A percentile compares a stretch with the other conserved stretches of the same genome.
Conservation (phyloP, 2,113 vertebrate species). For the Zapornia atra region DNA sequence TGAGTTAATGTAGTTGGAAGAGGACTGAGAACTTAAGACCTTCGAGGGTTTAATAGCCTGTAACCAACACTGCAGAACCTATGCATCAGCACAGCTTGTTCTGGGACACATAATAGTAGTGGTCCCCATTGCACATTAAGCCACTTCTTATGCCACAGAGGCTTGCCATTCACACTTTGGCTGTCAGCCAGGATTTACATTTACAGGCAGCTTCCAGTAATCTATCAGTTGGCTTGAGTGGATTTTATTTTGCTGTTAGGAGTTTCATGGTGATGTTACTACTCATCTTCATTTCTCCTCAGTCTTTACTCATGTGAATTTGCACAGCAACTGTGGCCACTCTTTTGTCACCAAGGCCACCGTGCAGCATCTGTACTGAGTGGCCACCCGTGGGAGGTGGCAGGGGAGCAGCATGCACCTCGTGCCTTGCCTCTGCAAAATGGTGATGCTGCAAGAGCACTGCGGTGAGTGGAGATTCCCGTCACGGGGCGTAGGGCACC, state of each 20-base stretch:
- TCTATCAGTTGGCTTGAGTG: neutral
- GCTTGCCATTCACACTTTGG: neutral
- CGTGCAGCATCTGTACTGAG: neutral
- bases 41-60: conserved; percentile 27
- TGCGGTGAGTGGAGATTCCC: accelerated
- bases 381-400: neutral
- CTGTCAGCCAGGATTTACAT: conserved; percentile 34
- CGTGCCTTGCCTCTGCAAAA: neutral
- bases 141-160: neutral
- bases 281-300: neutral
- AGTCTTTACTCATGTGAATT: neutral
- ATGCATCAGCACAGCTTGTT: conserved; percentile 37
- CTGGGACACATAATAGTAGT: neutral
- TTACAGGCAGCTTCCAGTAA: neutral
- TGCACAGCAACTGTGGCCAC: accelerated
- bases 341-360: neutral
- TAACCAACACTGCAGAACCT: conserved; percentile 19
- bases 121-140: neutral
- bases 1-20: neutral
- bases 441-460: neutral
- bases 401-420: neutral
- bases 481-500: accelerated
- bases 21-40: neutral
- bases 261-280: neutral
- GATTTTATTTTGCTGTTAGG: neutral